A percentile compares a stretch with the other conserved stretches of the same genome.
Conservation (phyloP, 2,888 invertebrate species). For the Girardia tigrina region DNA sequence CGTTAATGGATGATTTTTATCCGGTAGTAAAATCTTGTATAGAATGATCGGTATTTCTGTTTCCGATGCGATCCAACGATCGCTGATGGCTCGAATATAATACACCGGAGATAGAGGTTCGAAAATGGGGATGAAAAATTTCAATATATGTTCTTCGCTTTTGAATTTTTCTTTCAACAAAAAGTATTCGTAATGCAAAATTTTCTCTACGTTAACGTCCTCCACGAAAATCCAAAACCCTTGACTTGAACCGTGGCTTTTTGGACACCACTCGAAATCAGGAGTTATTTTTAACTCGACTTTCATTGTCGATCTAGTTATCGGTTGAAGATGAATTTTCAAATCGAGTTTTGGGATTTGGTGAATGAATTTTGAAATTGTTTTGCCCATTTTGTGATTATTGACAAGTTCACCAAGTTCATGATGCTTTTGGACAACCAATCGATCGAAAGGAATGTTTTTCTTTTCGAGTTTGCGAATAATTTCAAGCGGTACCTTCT, state of each 20-base stretch:
- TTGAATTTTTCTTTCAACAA: constrained; percentile 78
- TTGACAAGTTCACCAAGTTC: constrained; percentile 87
- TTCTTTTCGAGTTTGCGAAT: constrained; percentile 79
- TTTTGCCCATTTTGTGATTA: constrained; percentile 75
- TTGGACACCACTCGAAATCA: constrained; percentile 98
- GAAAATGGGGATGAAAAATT: constrained; percentile 94
- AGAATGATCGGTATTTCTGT: constrained; percentile 91
- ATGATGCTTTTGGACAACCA: constrained; percentile 87
- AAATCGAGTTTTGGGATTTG: constrained; percentile 80
- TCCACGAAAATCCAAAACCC: constrained; percentile 59
- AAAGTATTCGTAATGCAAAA: constrained; percentile 88
- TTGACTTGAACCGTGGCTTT: constrained; percentile 60
- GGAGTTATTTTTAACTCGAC: constrained; percentile 93
- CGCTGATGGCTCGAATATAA: constrained; percentile 61
- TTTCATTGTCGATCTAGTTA: constrained; percentile 70
- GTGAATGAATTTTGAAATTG: constrained; percentile 84
- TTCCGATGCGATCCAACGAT: constrained; percentile 64
- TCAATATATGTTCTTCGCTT: constrained; percentile 81
- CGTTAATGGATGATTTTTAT: constrained; percentile 92
- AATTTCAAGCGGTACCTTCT: constrained; percentile 89
- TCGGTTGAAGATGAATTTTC: constrained; percentile 90
- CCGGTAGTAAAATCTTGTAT: constrained; percentile 84
- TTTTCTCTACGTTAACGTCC: constrained; percentile 56
- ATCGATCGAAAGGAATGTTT: constrained; percentile 56
- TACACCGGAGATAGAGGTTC: constrained; percentile 96